A percentile compares a stretch with the other conserved stretches of the same genome.
Conservation (phyloP, 2,888 invertebrate species). For the Suillia variegata region DNA sequence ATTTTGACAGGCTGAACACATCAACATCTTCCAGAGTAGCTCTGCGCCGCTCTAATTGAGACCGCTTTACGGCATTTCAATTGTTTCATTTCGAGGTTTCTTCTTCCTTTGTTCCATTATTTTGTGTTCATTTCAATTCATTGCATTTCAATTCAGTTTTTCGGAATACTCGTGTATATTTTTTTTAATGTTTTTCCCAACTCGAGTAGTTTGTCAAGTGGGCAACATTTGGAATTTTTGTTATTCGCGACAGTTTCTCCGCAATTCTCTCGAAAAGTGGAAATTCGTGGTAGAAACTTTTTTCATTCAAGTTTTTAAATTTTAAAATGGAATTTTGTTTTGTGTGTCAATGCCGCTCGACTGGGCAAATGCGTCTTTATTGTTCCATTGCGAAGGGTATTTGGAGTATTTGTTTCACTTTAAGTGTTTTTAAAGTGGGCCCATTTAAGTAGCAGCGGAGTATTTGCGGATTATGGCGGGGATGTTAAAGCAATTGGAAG, state of each 20-base stretch:
- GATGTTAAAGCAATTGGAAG: no score
- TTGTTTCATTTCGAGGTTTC: constrained; percentile 39
- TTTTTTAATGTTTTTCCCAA: no score
- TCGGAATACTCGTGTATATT: no score
- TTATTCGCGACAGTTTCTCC: constrained; percentile 50
- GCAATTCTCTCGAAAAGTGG: background rate
- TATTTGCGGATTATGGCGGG: no score
- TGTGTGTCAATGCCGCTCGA: constrained; percentile 37
- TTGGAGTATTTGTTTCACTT: constrained; percentile 40
- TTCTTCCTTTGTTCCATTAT: background rate
- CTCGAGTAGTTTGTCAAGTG: constrained; percentile 45
- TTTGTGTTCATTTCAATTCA: constrained; percentile 43
- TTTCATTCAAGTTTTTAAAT: background rate
- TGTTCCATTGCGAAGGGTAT: constrained; percentile 29
- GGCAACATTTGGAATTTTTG: constrained; percentile 56
- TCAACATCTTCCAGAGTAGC: constrained; percentile 12
- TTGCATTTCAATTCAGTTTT: constrained; percentile 29
- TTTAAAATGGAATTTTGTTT: constrained; percentile 34
- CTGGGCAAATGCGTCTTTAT: constrained; percentile 27
- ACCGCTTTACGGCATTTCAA: constrained; percentile 53
- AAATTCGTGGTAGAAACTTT: no score
- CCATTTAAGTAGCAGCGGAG: background rate
- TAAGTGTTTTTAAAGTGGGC: constrained; percentile 20
- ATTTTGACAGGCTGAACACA: constrained; percentile 47
- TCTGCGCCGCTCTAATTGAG: constrained; percentile 45